phyloP scores from a whole-genome alignment of 2,797 vertebrate species.

The Microhierax caerulescens region DNA sequence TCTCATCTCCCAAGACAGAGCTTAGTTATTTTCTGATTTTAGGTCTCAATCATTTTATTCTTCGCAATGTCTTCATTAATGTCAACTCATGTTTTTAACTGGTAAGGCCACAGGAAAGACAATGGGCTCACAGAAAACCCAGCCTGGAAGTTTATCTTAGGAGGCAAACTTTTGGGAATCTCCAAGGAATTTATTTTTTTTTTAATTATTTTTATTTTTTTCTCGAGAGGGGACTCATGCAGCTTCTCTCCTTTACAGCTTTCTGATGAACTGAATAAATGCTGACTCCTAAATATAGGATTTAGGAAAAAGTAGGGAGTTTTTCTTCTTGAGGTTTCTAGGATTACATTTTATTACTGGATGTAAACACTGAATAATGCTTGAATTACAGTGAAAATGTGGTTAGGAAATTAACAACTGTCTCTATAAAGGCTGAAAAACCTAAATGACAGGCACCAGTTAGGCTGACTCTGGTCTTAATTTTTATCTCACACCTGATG shows the following conservation, averaged over 20 bases:
- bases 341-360: neutral
- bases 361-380: neutral
- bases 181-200: accelerated
- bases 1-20: neutral
- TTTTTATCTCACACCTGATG: neutral
- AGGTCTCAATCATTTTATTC: neutral
- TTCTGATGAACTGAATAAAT: neutral
- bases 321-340: neutral
- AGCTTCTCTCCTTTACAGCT: neutral
- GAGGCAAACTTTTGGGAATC: neutral
- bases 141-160: neutral
- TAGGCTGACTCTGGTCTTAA: neutral
- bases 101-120: neutral
- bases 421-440: neutral
- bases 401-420: neutral
- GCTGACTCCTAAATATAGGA: neutral
- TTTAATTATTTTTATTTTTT: neutral
- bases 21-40: neutral
- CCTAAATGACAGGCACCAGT: neutral
- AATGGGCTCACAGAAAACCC: neutral
- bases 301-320: neutral
- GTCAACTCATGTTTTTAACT: neutral
- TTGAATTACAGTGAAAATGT: neutral
- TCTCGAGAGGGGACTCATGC: neutral
- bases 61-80: neutral